Evolutionary conservation across 2,888 invertebrate species (phyloP).

Genomic region (Oscheius sp.): DNA sequence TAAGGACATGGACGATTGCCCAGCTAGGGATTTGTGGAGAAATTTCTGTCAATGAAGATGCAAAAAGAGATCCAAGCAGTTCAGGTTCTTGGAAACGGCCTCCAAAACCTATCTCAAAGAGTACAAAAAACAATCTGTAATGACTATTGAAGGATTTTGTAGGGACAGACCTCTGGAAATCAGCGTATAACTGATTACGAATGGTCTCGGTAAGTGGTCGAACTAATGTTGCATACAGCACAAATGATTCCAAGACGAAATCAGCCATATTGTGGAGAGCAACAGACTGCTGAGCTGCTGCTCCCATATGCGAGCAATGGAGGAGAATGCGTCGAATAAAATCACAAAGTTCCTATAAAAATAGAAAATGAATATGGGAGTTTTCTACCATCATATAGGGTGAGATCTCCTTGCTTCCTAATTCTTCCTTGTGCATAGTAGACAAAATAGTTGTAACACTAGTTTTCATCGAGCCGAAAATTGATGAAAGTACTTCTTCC

Average conservation of each 20-base stretch:
- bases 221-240: conserved; percentile 84
- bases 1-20: conserved; percentile 77
- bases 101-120: conserved; percentile 13
- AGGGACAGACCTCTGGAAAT: conserved; percentile 38
- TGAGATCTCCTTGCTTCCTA: conserved; percentile 40
- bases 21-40: conserved; percentile 12
- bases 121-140: conserved; percentile 8
- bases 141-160: neutral
- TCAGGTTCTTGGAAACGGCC: conserved; percentile 10
- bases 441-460: conserved; percentile 43
- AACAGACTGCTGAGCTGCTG: conserved; percentile 42
- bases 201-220: conserved; percentile 76
- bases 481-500: conserved; percentile 34
- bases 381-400: conserved; percentile 46
- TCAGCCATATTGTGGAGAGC: conserved; percentile 78
- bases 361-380: too few species aligned
- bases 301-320: conserved; percentile 50
- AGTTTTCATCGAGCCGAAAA: conserved; percentile 28
- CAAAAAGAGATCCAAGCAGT: neutral
- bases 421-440: conserved; percentile 51
- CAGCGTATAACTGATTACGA: conserved; percentile 33
- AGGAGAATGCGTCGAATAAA: conserved; percentile 47
- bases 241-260: conserved; percentile 86
- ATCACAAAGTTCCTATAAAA: conserved; percentile 43
- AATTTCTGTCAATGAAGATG: conserved; percentile 6